phyloP scores from a whole-genome alignment of 2,888 invertebrate genomes.

The Nemurella pictetii region DNA sequence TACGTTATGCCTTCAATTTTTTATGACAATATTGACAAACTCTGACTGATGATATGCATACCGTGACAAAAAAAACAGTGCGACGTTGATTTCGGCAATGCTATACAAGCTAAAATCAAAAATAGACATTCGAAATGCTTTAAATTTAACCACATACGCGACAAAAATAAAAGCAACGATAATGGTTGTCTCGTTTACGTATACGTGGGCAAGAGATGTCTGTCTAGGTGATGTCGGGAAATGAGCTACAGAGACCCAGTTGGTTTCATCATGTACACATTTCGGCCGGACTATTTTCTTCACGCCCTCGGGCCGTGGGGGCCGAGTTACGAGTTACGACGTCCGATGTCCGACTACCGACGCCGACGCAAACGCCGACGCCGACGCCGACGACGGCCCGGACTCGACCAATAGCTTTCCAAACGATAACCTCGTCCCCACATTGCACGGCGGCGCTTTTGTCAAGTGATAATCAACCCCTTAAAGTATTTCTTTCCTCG shows the following conservation, averaged over 20 bases:
- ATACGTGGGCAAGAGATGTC: no score
- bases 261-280: neutral
- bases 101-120: neutral
- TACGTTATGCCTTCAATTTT: neutral
- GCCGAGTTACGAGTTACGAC: conserved; percentile 1
- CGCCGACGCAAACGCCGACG: neutral
- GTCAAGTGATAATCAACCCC: conserved; percentile 39
- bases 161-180: no score
- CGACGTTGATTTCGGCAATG: neutral
- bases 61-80: neutral
- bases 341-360: neutral
- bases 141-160: no score
- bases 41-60: neutral
- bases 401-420: conserved; percentile 28
- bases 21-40: neutral
- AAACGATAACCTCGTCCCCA: conserved; percentile 27
- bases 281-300: neutral
- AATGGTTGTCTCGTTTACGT: no score
- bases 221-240: neutral
- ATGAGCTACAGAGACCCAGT: neutral
- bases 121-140: neutral
- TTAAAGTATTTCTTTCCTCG: conserved; percentile 32
- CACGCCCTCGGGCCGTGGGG: neutral
- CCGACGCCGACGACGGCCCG: neutral
- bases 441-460: conserved; percentile 28